Base-by-base conservation (phyloP, 2,888 invertebrate species). In the Lasioglossum calceatum region DNA sequence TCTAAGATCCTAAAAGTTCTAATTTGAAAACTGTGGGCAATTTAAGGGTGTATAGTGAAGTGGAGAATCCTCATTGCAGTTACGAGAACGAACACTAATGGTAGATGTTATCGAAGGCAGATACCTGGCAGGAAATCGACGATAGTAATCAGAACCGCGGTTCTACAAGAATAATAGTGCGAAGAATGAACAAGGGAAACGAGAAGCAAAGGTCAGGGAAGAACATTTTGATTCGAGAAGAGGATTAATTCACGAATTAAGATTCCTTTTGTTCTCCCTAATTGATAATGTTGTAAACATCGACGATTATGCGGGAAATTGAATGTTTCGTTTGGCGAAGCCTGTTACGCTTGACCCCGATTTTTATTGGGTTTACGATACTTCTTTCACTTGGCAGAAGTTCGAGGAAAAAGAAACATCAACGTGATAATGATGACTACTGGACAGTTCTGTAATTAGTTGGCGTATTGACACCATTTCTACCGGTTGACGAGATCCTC, bases 381-480 rank as follows among this genome's bases (percentile, higher is more conserved):
- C 19, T 32, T 32, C n/a, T 42, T 47, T 47, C 19, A 39, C 42
- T 32, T 1, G 4, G 1, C n/a, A 4, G 42, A 32, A 39, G 71
- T 39, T 19, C 27, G 44, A 14, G 36, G 2, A 5, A 32, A 39
- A 61, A 61, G 27, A 27, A 42, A n/a, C 36, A 32, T 44, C 44
- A 10, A 72, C 27, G 58, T n/a, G 27, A 23, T 58, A n/a, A 47
- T 42, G 47, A 70, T 2, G 36, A 3, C 14, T 32, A 23, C 47
- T 50, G 32, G 32, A 23, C 16, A n/a, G 44, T 44, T 75, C 61
- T 61, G n/a, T 73, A 64, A 82, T 73, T 72, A 82, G 44, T 64
- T 1, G 23, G 64, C 47, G 23, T 27, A 61, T 64, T 72, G 81
- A 82, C 81, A 82, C 72, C 81, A 61, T 72, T 82, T 82, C 81